Percentiles rank a stretch among this genome's conserved stretches.
Evolutionary conservation across 2,888 invertebrate genomes (phyloP).

Genomic region (Drosophila greeni): DNA sequence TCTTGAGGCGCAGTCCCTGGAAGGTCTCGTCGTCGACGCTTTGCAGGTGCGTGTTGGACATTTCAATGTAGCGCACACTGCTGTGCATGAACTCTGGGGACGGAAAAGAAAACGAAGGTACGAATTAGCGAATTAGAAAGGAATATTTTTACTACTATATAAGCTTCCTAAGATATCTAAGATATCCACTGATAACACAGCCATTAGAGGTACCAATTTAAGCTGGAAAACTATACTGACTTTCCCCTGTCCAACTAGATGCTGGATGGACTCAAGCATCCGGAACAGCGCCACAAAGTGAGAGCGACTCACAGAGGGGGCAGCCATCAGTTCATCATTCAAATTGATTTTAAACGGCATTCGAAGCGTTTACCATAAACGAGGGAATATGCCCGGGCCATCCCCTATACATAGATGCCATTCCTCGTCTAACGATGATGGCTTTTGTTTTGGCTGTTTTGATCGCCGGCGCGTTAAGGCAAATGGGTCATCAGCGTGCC

Average conservation of each 20-base stretch:
- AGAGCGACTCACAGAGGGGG: constrained; percentile 11
- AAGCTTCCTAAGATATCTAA: not conserved
- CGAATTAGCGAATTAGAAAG: not conserved
- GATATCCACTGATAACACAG: not conserved
- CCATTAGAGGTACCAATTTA: not conserved
- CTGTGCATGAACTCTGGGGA: constrained; percentile 88
- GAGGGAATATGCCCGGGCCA: constrained; percentile 33
- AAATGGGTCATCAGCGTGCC: constrained; percentile 75
- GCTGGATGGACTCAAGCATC: constrained; percentile 35
- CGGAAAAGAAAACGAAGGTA: constrained; percentile 33
- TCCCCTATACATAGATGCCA: constrained; percentile 27
- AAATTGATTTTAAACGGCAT: constrained; percentile 74
- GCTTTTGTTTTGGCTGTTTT: constrained; percentile 73
- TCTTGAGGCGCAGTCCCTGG: constrained; percentile 87
- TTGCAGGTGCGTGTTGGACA: constrained; percentile 89
- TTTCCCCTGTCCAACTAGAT: not conserved
- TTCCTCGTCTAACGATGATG: constrained; percentile 67
- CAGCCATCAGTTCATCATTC: constrained; percentile 66
- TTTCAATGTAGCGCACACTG: constrained; percentile 89
- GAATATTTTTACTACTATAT: not conserved
- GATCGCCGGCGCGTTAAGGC: constrained; percentile 70
- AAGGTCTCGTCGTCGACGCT: constrained; percentile 89
- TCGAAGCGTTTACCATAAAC: constrained; percentile 69
- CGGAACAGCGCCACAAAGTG: constrained; percentile 29
- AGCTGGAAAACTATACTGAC: not conserved